Evolutionary conservation across 2,113 vertebrate species (phyloP).

Genomic region (Muntiacus muntjak): DNA sequence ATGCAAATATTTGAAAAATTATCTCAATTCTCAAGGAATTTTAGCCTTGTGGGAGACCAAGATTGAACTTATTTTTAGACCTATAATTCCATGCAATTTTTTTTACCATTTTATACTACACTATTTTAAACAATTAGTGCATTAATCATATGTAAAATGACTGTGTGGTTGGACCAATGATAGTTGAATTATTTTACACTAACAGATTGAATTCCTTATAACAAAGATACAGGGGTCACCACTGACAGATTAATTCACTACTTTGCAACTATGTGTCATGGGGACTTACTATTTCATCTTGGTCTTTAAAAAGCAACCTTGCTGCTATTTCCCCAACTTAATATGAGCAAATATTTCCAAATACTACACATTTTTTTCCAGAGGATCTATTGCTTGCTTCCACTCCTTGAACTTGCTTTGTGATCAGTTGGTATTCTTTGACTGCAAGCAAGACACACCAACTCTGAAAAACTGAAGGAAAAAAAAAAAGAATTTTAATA

Average conservation of each 20-base stretch:
- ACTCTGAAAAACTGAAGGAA: not conserved
- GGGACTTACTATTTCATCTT: not conserved
- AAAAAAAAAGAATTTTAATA: not conserved
- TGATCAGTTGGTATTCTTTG: not conserved
- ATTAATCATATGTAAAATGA: not conserved
- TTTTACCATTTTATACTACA: not conserved
- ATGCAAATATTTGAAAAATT: not conserved
- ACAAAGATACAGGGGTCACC: not conserved
- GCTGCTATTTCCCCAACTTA: not conserved
- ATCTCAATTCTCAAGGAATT: not conserved
- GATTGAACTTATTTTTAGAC: not conserved
- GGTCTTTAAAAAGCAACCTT: not conserved
- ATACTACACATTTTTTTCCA: not conserved
- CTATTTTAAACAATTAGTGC: not conserved
- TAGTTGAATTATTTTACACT: not conserved
- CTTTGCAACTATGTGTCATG: not conserved
- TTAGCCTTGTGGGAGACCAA: not conserved
- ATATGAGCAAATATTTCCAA: not conserved
- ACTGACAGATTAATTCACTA: not conserved
- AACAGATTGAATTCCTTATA: not conserved
- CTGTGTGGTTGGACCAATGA: not conserved
- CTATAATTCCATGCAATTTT: not conserved
- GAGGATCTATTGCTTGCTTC: not conserved
- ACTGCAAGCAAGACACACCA: not conserved
- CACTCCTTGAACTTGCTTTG: not conserved